Base-by-base conservation (phyloP, 2,888 invertebrate species). In the Lissonota sp. region DNA sequence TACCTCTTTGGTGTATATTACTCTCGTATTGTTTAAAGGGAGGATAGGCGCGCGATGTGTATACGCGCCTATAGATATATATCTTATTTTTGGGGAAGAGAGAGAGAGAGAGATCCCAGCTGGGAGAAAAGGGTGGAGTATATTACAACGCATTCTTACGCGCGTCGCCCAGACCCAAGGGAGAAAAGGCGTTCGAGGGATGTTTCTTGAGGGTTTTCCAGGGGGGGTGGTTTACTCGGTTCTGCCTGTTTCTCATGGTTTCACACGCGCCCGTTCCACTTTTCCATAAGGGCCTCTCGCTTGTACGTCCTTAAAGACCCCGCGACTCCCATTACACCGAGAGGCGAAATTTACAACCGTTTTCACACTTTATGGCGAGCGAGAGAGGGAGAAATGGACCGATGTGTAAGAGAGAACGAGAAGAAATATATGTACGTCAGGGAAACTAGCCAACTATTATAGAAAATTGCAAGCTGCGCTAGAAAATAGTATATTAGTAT, bases 141-240 rank as follows among this genome's bases (percentile, higher is more conserved):
- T 92, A 92, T 92, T 91, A 90, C 91, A 86, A 87, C 87, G 88
- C 91, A 91, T 91, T 91, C 91, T 91, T 92, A 90, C 86, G 85
- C 85, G 83, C 84, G 64, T 77, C 80, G 74, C 78, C 71, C 72
- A 73, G 82, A 83, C 66, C 66, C 79, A 80, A 63, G 63, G 51
- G 76, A 55, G 81, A 76, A 76, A 72, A 69, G 81, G 67, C 70
- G 79, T 79, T 82, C 70, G 70, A 79, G 83, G 82, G 78, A 76
- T 79, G 71, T 76, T 66, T 81, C 72, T 74, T 79, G 79, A 77
- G 84, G 76, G 79, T 71, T 80, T 70, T 80, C 71, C 78, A 57
- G 67, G 73, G 69, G 51, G 26, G 37, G 39, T 53, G 57, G 53
- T 71, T 60, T 40, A 57, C 37, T 26, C 26, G 26, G 26, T 26